A percentile compares a stretch with the other conserved stretches of the same genome.
phyloP scores from a whole-genome alignment of 2,888 invertebrate species.

The Chloromyia formosa region DNA sequence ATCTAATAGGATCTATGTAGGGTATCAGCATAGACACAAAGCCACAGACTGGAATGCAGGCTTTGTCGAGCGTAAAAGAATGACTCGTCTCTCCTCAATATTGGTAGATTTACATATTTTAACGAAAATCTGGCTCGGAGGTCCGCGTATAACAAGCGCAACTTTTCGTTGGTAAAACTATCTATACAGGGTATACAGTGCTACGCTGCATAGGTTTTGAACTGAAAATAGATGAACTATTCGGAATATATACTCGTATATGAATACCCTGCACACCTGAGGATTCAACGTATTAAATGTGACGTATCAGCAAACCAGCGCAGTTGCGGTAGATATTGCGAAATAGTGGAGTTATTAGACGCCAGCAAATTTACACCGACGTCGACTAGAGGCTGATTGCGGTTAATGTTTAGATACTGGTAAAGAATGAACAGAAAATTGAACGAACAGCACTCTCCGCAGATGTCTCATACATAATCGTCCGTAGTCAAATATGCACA shows the following conservation, averaged over 20 bases:
- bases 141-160: no score
- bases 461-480: conserved; percentile 32
- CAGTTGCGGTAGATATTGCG: conserved; percentile 48
- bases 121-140: no score
- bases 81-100: background rate
- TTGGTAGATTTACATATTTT: no score
- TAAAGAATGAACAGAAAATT: conserved; percentile 37
- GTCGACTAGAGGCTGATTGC: conserved; percentile 46
- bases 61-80: background rate
- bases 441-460: conserved; percentile 32
- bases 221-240: no score
- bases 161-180: no score
- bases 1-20: conserved; percentile 19
- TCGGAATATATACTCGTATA: no score
- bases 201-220: no score
- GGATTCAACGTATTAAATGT: conserved; percentile 21
- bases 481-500: background rate
- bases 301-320: conserved; percentile 27
- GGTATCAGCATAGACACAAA: background rate
- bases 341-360: conserved; percentile 49
- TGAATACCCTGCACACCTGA: conserved; percentile 15
- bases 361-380: conserved; percentile 51
- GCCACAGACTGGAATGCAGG: background rate
- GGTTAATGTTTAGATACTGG: conserved; percentile 45
- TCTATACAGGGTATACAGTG: no score